Percentiles rank a stretch among this genome's conserved stretches.
Evolutionary conservation across 2,888 invertebrate species (phyloP).

Genomic region (Macrophya alboannulata): DNA sequence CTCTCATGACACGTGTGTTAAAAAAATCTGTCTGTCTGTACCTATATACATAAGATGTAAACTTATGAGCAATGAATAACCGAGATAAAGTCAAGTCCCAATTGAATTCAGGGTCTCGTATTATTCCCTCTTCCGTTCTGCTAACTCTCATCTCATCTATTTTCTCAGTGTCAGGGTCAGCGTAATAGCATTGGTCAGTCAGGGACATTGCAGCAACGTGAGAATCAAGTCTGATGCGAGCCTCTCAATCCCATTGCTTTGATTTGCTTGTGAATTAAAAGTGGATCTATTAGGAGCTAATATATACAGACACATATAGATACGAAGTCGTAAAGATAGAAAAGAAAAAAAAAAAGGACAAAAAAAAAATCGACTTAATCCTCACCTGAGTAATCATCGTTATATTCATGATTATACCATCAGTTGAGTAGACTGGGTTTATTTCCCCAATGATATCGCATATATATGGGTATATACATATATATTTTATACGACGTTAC

Average conservation of each 20-base stretch:
- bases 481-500: not conserved
- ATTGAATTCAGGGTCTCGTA: not conserved
- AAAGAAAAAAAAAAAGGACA: too few species aligned
- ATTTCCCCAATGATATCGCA: not conserved
- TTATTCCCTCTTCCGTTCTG: not conserved
- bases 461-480: not conserved
- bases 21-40: not conserved
- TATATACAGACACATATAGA: not conserved
- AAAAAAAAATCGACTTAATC: not conserved
- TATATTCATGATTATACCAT: not conserved
- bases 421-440: not conserved
- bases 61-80: not conserved
- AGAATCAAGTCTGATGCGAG: not conserved
- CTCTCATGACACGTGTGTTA: not conserved
- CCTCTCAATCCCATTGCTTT: not conserved
- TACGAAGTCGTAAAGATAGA: not conserved
- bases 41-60: not conserved
- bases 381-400: not conserved
- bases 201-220: not conserved
- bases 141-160: not conserved
- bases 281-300: not conserved
- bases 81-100: not conserved
- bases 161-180: slow-evolving; percentile 7
- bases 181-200: not conserved
- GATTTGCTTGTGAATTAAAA: not conserved